phyloP scores from a whole-genome alignment of 2,113 vertebrate species.

The Electrona antarctica region DNA sequence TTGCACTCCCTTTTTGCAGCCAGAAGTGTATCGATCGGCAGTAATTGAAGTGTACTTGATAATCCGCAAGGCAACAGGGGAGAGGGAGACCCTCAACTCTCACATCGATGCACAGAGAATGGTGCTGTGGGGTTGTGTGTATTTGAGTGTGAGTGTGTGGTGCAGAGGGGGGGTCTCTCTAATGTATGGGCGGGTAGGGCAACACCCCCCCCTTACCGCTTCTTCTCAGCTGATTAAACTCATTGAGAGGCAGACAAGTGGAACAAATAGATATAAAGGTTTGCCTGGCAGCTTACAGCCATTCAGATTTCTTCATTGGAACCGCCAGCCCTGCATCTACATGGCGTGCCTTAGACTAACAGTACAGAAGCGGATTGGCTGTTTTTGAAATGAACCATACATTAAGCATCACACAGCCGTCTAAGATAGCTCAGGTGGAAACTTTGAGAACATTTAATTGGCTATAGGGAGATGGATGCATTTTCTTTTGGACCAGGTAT shows the following conservation, averaged over 20 bases:
- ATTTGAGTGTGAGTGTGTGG: slow-evolving; percentile 69
- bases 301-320: slow-evolving; percentile 82
- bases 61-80: slow-evolving; percentile 82
- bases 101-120: slow-evolving; percentile 78
- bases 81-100: slow-evolving; percentile 79
- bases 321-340: slow-evolving; percentile 72
- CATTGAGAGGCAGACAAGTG: slow-evolving; percentile 84
- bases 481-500: slow-evolving; percentile 36
- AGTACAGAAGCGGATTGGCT: slow-evolving; percentile 71
- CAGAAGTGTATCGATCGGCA: slow-evolving; percentile 84
- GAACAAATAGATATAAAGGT: slow-evolving; percentile 85
- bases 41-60: slow-evolving; percentile 88
- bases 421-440: slow-evolving; percentile 63
- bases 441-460: slow-evolving; percentile 46
- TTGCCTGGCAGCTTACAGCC: slow-evolving; percentile 82
- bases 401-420: slow-evolving; percentile 51
- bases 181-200: slow-evolving; percentile 82
- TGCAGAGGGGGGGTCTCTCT: slow-evolving; percentile 63
- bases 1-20: slow-evolving; percentile 80
- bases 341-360: slow-evolving; percentile 71
- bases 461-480: slow-evolving; percentile 20
- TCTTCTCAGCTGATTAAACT: slow-evolving; percentile 87
- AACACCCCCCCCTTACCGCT: slow-evolving; percentile 80
- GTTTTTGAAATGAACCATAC: slow-evolving; percentile 65
- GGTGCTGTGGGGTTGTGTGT: slow-evolving; percentile 71